Conservation (phyloP, 2,888 invertebrate genomes). For the Malacosoma neustria region DNA sequence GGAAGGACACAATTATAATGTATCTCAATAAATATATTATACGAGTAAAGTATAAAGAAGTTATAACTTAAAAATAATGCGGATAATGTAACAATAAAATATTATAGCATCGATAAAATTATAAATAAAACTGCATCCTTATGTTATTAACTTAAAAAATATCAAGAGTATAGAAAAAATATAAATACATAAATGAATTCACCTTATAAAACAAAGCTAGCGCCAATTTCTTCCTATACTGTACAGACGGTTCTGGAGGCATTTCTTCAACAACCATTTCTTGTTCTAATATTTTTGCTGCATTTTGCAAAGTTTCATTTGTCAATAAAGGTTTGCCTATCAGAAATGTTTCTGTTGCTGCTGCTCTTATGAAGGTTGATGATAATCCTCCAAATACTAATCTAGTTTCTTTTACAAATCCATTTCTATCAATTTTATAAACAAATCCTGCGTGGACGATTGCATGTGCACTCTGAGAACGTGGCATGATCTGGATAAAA, state of each 20-base stretch:
- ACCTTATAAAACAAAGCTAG: conserved; percentile 66
- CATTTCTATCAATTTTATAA: conserved; percentile 55
- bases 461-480: conserved; percentile 83
- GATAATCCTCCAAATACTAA: conserved; percentile 77
- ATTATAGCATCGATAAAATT: too few relatives aligned
- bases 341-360: conserved; percentile 60
- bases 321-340: conserved; percentile 50
- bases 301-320: conserved; percentile 46
- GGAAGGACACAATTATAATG: too few relatives aligned
- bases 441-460: conserved; percentile 84
- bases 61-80: too few relatives aligned
- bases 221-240: conserved; percentile 74
- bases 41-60: too few relatives aligned
- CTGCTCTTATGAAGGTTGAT: conserved; percentile 51
- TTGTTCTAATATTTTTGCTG: conserved; percentile 23
- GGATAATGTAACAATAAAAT: too few relatives aligned
- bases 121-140: too few relatives aligned
- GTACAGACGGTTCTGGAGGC: conserved; percentile 70
- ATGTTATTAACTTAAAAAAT: too few relatives aligned
- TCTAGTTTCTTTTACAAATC: conserved; percentile 16
- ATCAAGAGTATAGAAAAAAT: too few relatives aligned
- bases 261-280: conserved; percentile 32
- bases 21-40: too few relatives aligned
- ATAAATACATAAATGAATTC: neutral
- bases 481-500: conserved; percentile 80